A percentile compares a stretch with the other conserved stretches of the same genome.
Conservation (phyloP, 2,113 vertebrate species). For the Pterocles orientalis region DNA sequence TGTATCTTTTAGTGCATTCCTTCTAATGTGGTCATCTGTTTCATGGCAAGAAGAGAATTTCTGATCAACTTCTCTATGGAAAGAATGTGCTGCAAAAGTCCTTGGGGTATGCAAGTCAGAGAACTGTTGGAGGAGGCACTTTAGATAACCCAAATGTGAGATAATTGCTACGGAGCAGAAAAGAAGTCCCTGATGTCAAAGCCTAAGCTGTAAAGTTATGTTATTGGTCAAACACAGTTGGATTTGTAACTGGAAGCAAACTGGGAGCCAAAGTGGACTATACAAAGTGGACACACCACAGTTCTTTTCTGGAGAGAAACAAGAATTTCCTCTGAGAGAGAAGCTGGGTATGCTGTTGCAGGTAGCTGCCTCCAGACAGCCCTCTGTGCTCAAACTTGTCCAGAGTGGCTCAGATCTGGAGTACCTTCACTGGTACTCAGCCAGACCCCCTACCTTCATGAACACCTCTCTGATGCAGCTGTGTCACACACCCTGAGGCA, state of each 20-base stretch:
- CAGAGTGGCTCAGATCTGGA: neutral
- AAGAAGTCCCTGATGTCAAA: neutral
- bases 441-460: fast-evolving
- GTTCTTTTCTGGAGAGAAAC: neutral
- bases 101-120: neutral
- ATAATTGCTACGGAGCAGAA: neutral
- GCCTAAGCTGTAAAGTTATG: neutral
- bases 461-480: neutral
- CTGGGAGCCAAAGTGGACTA: neutral
- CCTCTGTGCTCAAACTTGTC: neutral
- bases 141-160: neutral
- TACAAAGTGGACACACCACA: neutral
- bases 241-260: neutral
- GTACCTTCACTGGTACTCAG: neutral
- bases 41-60: neutral
- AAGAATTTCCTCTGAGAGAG: fast-evolving
- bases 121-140: neutral
- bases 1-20: neutral
- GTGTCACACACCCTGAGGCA: neutral
- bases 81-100: neutral
- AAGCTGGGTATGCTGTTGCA: neutral
- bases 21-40: neutral
- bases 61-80: neutral
- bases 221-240: neutral
- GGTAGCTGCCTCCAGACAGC: neutral